Base-by-base conservation (phyloP, 2,888 invertebrate species). In the Drosophila diplacantha region DNA sequence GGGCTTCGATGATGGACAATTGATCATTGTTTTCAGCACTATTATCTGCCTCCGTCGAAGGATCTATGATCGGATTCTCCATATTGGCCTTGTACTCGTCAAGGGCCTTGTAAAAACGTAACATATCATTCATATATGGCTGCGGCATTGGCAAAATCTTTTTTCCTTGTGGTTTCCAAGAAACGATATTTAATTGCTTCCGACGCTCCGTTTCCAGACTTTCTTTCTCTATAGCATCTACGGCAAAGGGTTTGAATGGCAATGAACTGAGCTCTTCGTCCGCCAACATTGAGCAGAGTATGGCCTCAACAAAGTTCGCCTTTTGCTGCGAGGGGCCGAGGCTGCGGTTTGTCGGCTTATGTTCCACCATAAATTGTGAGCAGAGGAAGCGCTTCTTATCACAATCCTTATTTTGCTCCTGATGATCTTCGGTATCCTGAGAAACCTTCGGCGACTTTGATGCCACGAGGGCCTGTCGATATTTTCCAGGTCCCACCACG, bases 221-320 rank as follows among this genome's bases (percentile, higher is more conserved):
- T 24, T 24, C 24, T 7, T 24, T 31, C 8, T 31, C 31, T 12
- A 22, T 8, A 16, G n/a, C 29, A 20, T 31, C 16, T 16, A 18
- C 9, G 12, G n/a, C 2, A 16, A 26, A 9, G 8, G 31, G 44
- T 20, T 46, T 14, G 5, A 46, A 4, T n/a, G 44, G 9, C 5
- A 59, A 41, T 9, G 26, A 16, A 4, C 5, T 3, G 1, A 75
- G 54, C 5, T 75, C 35, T 24, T 67, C 54, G 4, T 80, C 67
- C 7, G 69, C 39, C 3, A 75, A 55, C 81, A 76, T 74, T 11
- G 75, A 76, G 47, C 81, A 80, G 3, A 76, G 16, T 0, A 76
- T 1, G 6, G 77, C 57, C 35, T 70, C 69, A 6, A 57, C 22
- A 34, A 76, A 80, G 12, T 5, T 20, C 0, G n/a, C 11, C 3